Percentiles rank a stretch among this genome's conserved stretches.
These are phyloP conservation scores for Mobula hypostoma DNA, from an alignment of 2,113 vertebrate species.

Conservation along the genomic window DNA sequence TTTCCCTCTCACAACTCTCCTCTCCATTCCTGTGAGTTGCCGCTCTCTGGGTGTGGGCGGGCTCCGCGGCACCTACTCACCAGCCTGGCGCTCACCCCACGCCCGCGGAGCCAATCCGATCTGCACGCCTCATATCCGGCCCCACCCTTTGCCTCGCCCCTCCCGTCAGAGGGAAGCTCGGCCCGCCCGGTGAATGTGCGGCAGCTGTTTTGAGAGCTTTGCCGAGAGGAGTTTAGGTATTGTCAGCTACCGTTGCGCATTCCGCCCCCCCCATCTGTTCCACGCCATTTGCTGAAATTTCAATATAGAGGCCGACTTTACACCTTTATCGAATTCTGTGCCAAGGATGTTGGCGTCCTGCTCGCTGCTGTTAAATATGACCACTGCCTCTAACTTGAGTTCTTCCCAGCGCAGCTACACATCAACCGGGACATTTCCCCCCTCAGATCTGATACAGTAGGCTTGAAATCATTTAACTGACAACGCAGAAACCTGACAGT, in stretches of 20 bases:
- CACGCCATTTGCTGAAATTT: background rate
- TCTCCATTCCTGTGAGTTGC: background rate
- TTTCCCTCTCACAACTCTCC: background rate
- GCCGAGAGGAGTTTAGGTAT: background rate
- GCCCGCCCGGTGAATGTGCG: background rate
- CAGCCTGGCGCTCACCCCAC: conserved; percentile 22
- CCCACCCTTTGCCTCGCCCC: background rate
- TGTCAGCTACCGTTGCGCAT: too few species aligned
- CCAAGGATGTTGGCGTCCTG: too few species aligned
- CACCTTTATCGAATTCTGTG: background rate
- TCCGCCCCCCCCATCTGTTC: too few species aligned
- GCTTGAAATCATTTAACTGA: background rate
- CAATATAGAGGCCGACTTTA: background rate
- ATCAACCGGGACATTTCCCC: background rate
- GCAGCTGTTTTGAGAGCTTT: too few species aligned
- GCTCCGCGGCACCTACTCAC: background rate
- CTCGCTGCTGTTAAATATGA: too few species aligned
- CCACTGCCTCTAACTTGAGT: too few species aligned
- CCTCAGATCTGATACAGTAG: background rate
- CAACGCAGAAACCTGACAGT: too few species aligned
- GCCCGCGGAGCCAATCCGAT: background rate
- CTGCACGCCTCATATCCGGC: background rate
- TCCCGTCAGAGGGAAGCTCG: background rate
- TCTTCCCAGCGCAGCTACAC: background rate
- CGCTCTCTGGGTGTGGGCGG: background rate